These are phyloP conservation scores for Adelges cooleyi DNA, from an alignment of 1,140 invertebrate species.

Conservation along the genomic window DNA sequence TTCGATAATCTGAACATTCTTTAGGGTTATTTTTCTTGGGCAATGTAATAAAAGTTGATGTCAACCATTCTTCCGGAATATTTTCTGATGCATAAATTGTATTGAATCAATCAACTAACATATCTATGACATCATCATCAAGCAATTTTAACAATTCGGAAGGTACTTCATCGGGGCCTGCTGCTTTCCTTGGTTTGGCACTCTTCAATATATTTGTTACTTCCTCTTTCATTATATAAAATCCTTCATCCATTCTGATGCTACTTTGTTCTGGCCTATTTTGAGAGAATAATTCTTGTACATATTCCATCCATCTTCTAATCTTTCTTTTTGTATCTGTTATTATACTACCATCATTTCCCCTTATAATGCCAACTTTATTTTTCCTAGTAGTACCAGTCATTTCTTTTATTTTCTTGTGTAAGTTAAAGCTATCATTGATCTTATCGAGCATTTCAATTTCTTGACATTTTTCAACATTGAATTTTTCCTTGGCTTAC, in stretches of 20 bases:
- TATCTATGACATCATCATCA: neutral
- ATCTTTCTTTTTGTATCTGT: slow-evolving; percentile 27
- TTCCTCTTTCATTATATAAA: neutral
- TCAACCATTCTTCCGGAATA: slow-evolving; percentile 29
- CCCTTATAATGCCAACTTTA: neutral
- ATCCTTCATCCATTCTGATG: neutral
- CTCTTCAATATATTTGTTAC: neutral
- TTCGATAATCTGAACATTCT: neutral
- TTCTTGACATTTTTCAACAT: slow-evolving; percentile 24
- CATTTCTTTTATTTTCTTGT: slow-evolving; percentile 30
- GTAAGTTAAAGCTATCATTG: slow-evolving; percentile 29
- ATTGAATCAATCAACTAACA: slow-evolving; percentile 5
- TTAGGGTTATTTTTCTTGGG: slow-evolving; percentile 3
- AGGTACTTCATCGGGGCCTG: neutral
- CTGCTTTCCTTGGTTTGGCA: slow-evolving; percentile 11
- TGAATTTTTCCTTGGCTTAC: slow-evolving; percentile 13
- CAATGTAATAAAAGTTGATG: slow-evolving; percentile 13
- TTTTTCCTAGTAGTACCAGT: slow-evolving; percentile 18
- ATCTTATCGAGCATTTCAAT: slow-evolving; percentile 25
- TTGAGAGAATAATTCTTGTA: neutral
- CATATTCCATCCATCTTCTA: slow-evolving; percentile 30
- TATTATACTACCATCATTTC: slow-evolving; percentile 24
- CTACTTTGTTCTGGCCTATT: too few species aligned
- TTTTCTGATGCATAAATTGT: slow-evolving; percentile 23
- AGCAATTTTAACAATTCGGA: slow-evolving; percentile 26